phyloP scores from a whole-genome alignment of 2,888 invertebrate genomes.

The Chesias legatella region DNA sequence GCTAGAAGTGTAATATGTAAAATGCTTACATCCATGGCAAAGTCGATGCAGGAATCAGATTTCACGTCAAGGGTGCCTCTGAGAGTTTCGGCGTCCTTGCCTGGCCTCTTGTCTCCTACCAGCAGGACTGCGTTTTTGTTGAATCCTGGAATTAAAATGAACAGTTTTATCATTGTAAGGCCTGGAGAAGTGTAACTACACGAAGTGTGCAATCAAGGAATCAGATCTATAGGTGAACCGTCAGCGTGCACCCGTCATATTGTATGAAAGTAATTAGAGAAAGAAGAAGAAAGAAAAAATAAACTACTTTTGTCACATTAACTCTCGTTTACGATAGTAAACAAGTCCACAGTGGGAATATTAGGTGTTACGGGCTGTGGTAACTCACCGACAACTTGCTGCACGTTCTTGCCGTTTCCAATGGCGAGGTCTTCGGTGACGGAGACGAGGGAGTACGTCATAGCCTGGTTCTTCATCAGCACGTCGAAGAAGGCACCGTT shows the following conservation, averaged over 20 bases:
- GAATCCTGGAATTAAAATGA: conserved; percentile 71
- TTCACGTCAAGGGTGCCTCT: conserved; percentile 73
- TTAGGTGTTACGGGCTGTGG: not conserved
- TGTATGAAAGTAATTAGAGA: too few relatives aligned
- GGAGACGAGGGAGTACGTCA: conserved; percentile 82
- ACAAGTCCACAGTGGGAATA: too few relatives aligned
- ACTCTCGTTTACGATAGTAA: too few relatives aligned
- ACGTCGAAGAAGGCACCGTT: conserved; percentile 32
- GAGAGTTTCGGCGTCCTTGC: conserved; percentile 77
- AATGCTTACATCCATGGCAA: conserved; percentile 80
- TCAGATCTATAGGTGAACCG: too few relatives aligned
- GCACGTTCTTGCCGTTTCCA: conserved; percentile 76
- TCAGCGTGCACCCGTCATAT: too few relatives aligned
- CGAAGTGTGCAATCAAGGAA: too few relatives aligned
- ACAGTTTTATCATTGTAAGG: too few relatives aligned
- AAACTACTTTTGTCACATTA: too few relatives aligned
- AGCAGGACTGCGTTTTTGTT: conserved; percentile 82
- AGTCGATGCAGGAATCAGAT: conserved; percentile 84
- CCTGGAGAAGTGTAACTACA: too few relatives aligned
- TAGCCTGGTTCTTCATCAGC: conserved; percentile 77
- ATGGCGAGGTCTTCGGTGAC: conserved; percentile 77
- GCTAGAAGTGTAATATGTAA: too few relatives aligned
- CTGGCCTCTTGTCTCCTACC: conserved; percentile 83
- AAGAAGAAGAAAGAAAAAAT: too few relatives aligned
- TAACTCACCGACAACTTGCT: conserved; percentile 78